Evolutionary conservation across 2,888 invertebrate genomes (phyloP).

Genomic region (Mesopsocus fuscifrons): DNA sequence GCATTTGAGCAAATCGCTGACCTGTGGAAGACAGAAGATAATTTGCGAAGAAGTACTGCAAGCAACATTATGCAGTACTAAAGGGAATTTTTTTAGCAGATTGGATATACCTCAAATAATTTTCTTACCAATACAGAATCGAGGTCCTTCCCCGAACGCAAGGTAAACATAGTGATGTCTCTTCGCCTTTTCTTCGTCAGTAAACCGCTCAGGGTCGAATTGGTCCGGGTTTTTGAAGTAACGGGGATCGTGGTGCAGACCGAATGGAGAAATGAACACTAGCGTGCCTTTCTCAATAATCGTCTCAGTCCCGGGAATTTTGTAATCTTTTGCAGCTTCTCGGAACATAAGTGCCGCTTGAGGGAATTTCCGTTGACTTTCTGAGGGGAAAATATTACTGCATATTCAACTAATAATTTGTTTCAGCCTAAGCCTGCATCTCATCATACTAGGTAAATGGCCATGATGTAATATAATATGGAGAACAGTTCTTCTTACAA

Average conservation of each 20-base stretch:
- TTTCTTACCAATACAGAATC: slow-evolving; percentile 23
- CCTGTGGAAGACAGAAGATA: background rate
- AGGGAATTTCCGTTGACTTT: slow-evolving; percentile 26
- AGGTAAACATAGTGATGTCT: slow-evolving; percentile 21
- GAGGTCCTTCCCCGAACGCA: slow-evolving; percentile 24
- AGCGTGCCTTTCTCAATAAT: slow-evolving; percentile 22
- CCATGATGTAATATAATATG: no score
- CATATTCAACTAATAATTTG: background rate
- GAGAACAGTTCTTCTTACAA: no score
- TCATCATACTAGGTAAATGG: no score
- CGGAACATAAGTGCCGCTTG: slow-evolving; percentile 23
- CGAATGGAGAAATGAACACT: slow-evolving; percentile 22
- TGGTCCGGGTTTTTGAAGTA: slow-evolving; percentile 26
- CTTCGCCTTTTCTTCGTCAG: slow-evolving; percentile 22
- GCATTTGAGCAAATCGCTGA: background rate
- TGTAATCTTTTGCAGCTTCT: slow-evolving; percentile 20
- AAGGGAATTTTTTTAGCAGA: no score
- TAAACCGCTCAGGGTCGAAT: slow-evolving; percentile 28
- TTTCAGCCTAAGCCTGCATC: no score
- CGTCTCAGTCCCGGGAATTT: slow-evolving; percentile 19
- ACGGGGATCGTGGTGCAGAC: slow-evolving; percentile 24
- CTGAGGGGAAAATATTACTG: slow-evolving; percentile 20
- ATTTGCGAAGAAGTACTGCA: no score
- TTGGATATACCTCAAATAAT: slow-evolving; percentile 1
- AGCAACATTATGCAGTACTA: no score